Base-by-base conservation (phyloP, 2,797 vertebrate species). In the Falco columbarius region DNA sequence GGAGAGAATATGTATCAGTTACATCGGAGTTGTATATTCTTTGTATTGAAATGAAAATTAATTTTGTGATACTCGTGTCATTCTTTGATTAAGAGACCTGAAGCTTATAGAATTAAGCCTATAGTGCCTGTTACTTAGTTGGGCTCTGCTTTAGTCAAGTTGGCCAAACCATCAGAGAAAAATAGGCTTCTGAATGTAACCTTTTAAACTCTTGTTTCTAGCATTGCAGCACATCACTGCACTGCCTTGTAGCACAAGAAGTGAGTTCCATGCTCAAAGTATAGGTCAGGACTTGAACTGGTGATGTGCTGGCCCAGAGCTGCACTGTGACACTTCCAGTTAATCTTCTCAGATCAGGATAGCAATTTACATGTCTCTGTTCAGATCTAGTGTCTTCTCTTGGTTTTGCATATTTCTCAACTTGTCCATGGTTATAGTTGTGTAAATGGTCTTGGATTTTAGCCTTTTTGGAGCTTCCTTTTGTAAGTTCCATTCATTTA, bases 351-450 rank as follows among this genome's bases (percentile, higher is more conserved):
- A 90, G 88, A 95, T 95, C 89, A 97, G 86, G 86, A 77, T 79
- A 94, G 90, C 95, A 96, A 95, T 97, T 97, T 96, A 95, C 92
- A 91, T 86, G 90, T 93, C 94, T 97, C 95, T 96, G 13, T 89
- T 97, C 89, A 96, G 91, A 96, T 95, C 83, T 86, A 67, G 51
- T 94, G 92, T 96, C 93, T 97, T 96, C 67, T 97, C 95, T 93
- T 95, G 63, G 80, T 68, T 95, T 97, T 96, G 65, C 66, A 8
- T 95, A 54, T 96, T 89, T 97, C 92, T 92, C 90, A 96, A 83
- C 65, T 97, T 94, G 93, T 95, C 93, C 81, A 7, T 89, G 92
- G 91, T 96, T 95, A 30, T 73, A 95, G 86, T 93, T 96, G 81
- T 96, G 97, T 96, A 92, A 97, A 94, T 91, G 92, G 71, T 56